A percentile compares a stretch with the other conserved stretches of the same genome.
phyloP scores from a whole-genome alignment of 2,113 vertebrate genomes.

The Gallinago jamesoni region DNA sequence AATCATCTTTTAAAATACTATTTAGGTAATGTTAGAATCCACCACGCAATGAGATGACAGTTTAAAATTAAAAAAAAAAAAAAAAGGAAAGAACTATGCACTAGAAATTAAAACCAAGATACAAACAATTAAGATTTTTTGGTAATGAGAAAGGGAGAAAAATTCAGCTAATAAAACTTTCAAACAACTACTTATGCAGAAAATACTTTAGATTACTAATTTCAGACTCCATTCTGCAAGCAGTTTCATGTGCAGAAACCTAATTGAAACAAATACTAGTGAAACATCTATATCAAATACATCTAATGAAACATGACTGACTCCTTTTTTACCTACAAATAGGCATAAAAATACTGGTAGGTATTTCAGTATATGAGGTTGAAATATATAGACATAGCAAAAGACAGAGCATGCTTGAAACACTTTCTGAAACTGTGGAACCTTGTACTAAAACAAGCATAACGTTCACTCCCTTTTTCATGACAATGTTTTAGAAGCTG shows the following conservation, averaged over 20 bases:
- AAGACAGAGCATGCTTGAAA: background rate
- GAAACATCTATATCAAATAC: no score
- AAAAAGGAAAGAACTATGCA: background rate
- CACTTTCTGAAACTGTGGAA: background rate
- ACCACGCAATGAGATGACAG: background rate
- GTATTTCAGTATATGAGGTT: background rate
- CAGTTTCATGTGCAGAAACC: background rate
- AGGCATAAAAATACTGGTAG: background rate
- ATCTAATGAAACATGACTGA: background rate
- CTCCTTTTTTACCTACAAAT: background rate
- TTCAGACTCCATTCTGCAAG: background rate
- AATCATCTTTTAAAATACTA: background rate
- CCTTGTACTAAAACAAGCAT: background rate
- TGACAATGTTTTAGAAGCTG: background rate
- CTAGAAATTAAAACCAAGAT: background rate
- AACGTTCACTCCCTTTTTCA: background rate
- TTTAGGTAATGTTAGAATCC: background rate
- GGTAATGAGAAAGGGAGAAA: background rate
- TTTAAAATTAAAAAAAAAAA: background rate
- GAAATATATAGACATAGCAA: background rate
- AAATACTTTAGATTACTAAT: background rate
- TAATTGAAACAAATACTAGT: background rate
- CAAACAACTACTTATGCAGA: background rate
- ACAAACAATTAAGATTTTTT: background rate
- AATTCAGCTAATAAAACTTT: background rate